Evolutionary conservation across 2,888 invertebrate species (phyloP), one percentile per base, ranked within the genome.

Genomic region (Tyria jacobaeae): DNA sequence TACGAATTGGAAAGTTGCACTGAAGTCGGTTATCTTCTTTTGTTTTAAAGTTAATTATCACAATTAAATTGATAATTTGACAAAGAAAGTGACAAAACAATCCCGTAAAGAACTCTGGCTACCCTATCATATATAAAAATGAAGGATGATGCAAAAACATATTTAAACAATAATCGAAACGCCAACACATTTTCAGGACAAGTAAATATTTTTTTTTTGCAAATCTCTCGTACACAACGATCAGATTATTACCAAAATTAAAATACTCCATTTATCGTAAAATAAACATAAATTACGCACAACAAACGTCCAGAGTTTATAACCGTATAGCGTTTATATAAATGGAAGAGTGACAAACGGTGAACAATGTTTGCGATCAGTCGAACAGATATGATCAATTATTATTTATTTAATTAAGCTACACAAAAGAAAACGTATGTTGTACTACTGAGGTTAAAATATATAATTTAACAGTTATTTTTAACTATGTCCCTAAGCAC

Each of bases 331-430:
- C 77, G 68, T 76, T 81, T 81, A 81, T 81, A 82, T 83, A 80
- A 84, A 84, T 81, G 78, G 75, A 73, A 78, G 78, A 79, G 81
- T 82, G 80, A 83, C 76, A 83, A 84, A 79, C 71, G 75, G 61
- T 57, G 34, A 64, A 69, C 70, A 79, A 77, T 77, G 80, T 77
- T 76, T 68, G 65, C 64, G 75, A 82, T 79, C 76, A 75, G 52
- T 27, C 57, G n/a, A 67, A 72, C 67, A 73, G 70, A 77, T 77
- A 77, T n/a, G n/a, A n/a, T n/a, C n/a, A n/a, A n/a, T n/a, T n/a
- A n/a, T n/a, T n/a, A n/a, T n/a, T n/a, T n/a, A n/a, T n/a, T n/a
- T n/a, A n/a, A n/a, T n/a, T n/a, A n/a, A n/a, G n/a, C n/a, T n/a
- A n/a, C n/a, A n/a, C n/a, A n/a, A n/a, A n/a, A n/a, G n/a, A n/a